These are phyloP conservation scores for Acrossocheilus wenchowensis DNA, from an alignment of 2,797 vertebrate species.

Conservation along the genomic window DNA sequence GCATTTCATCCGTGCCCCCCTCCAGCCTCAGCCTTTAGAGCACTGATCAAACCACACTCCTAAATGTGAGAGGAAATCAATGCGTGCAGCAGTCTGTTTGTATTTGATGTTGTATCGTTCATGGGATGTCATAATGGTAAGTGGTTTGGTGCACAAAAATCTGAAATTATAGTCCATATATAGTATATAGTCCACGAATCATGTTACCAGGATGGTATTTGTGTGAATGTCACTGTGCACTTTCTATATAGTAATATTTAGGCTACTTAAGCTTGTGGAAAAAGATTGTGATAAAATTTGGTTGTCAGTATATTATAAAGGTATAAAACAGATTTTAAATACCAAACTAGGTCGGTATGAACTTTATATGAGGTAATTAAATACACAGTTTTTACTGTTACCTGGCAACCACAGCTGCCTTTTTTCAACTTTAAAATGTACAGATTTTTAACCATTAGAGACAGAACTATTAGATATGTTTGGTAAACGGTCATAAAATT, in stretches of 20 bases:
- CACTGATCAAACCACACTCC: slow-evolving; percentile 36
- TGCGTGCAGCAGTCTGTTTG: slow-evolving; percentile 19
- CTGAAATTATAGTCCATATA: background rate
- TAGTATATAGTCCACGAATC: background rate
- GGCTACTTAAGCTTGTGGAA: background rate
- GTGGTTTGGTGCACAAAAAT: slow-evolving; percentile 3
- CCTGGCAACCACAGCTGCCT: background rate
- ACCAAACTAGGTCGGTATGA: background rate
- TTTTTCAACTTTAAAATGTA: background rate
- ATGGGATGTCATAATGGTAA: slow-evolving; percentile 26
- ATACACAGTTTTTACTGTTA: background rate
- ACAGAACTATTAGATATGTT: background rate
- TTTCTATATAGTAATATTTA: background rate
- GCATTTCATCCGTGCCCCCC: slow-evolving; percentile 17
- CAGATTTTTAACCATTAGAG: background rate
- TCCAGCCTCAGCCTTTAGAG: slow-evolving; percentile 17
- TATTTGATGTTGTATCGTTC: slow-evolving; percentile 13
- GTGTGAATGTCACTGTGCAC: background rate
- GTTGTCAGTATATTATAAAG: background rate
- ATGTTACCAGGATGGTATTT: background rate
- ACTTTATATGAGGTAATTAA: background rate
- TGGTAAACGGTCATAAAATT: background rate
- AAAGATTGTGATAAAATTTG: background rate
- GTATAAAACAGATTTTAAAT: background rate
- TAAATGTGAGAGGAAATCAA: slow-evolving; percentile 48